These are phyloP conservation scores for cat (Felis catus) DNA, from an alignment of 2,113 vertebrate genomes.

Conservation along the genomic window F.catus_Fca126_mat1.0 CM031415.1:97244501-97245000, in stretches of 20 bases:
- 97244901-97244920: slow-evolving; percentile 13
- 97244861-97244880: neutral
- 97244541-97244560: neutral
- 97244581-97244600: neutral
- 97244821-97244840: neutral
- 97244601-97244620: neutral
- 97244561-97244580: neutral
- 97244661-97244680: neutral
- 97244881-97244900: neutral
- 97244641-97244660: neutral
- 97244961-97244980: neutral
- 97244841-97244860: neutral
- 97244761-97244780: neutral
- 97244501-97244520: neutral
- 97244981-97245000: neutral
- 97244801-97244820: neutral
- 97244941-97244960: slow-evolving; percentile 20
- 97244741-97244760: neutral
- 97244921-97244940: neutral
- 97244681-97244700: neutral
- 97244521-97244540: neutral
- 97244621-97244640: neutral
- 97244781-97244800: neutral
- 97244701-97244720: neutral
- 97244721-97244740: neutral